phyloP scores from a whole-genome alignment of 2,797 vertebrate genomes.

The Antennarius maculatus region DNA sequence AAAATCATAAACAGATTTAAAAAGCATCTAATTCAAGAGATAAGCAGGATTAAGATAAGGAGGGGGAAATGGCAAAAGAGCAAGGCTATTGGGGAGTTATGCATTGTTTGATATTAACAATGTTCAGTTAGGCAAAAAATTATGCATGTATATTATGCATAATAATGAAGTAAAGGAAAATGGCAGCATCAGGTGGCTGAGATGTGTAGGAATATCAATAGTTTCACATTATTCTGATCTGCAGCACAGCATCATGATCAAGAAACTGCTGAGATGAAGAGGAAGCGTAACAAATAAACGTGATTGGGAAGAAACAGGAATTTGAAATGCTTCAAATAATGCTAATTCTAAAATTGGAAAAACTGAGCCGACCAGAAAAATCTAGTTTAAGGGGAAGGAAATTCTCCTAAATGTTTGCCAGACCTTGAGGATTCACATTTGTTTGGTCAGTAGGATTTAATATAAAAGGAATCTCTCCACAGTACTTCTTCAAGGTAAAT shows the following conservation, averaged over 20 bases:
- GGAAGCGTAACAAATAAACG: background rate
- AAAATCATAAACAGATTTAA: conserved; percentile 51
- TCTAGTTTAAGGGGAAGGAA: background rate
- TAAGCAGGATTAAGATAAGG: conserved; percentile 48
- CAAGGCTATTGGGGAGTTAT: too few species aligned
- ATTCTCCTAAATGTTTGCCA: background rate
- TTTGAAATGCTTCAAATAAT: background rate
- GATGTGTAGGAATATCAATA: background rate
- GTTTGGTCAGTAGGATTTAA: background rate
- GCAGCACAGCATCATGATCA: too few species aligned
- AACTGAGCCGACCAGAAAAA: too few species aligned
- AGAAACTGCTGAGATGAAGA: background rate
- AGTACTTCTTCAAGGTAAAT: background rate
- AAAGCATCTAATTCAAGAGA: conserved; percentile 64
- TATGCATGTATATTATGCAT: too few species aligned
- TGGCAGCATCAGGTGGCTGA: background rate
- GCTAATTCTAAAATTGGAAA: background rate
- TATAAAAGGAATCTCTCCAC: background rate
- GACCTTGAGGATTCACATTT: background rate
- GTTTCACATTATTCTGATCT: too few species aligned
- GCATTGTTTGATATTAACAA: too few species aligned
- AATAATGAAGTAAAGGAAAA: background rate
- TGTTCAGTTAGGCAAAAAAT: background rate
- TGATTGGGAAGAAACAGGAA: background rate
- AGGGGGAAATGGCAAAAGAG: conserved; percentile 5